Percentiles rank a stretch among this genome's conserved stretches.
Evolutionary conservation across 2,888 invertebrate species (phyloP).

Genomic region (Pomacea canaliculata): DNA sequence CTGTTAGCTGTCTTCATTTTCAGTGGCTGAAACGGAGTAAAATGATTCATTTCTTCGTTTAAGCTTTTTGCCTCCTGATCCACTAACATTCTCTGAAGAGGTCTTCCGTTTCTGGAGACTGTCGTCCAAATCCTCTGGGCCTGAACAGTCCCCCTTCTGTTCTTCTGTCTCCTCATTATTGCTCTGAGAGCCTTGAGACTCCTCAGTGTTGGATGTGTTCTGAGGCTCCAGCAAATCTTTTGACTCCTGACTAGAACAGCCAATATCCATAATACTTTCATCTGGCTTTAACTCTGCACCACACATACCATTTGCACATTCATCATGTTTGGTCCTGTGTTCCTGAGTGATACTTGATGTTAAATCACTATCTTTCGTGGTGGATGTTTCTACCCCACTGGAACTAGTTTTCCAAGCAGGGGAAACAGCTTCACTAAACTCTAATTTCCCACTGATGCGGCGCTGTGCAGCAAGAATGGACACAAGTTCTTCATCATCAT

Average conservation of each 20-base stretch:
- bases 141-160: not conserved
- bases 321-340: not conserved
- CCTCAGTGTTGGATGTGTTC: not conserved
- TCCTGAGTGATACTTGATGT: not conserved
- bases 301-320: not conserved
- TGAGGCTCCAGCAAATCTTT: conserved; percentile 2
- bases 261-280: conserved; percentile 1
- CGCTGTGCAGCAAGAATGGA: conserved; percentile 31
- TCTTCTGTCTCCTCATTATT: not conserved
- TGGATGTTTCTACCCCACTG: too few species aligned
- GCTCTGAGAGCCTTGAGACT: not conserved
- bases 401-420: not conserved
- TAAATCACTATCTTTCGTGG: conserved; percentile 1
- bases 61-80: conserved; percentile 28
- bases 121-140: not conserved
- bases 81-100: not conserved
- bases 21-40: conserved; percentile 55
- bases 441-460: not conserved
- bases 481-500: conserved; percentile 32
- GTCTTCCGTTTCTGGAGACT: not conserved
- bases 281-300: not conserved
- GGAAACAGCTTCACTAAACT: not conserved
- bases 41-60: conserved; percentile 67
- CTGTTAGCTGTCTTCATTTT: conserved; percentile 11
- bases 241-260: conserved; percentile 13